These are phyloP conservation scores for Prunella strophiata DNA, from an alignment of 2,797 vertebrate species.

Conservation along the genomic window DNA sequence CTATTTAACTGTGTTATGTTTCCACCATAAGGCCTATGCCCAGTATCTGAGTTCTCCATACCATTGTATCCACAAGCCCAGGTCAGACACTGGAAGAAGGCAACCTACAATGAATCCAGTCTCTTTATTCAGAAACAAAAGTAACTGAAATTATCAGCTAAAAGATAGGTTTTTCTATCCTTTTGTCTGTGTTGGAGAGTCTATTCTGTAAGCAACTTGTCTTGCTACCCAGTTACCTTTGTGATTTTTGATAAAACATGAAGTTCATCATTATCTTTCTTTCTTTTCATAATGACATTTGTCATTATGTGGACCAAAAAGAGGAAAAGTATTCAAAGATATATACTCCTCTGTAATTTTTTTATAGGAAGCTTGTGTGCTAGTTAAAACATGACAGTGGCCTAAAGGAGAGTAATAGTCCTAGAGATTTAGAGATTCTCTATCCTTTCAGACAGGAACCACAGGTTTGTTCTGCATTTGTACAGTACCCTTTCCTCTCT, in stretches of 20 bases:
- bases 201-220: not conserved
- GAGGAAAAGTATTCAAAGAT: not conserved
- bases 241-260: not conserved
- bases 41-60: not conserved
- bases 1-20: not conserved
- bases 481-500: not conserved
- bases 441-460: not conserved
- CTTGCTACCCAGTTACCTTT: not conserved
- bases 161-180: not conserved
- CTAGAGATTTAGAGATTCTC: not conserved
- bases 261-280: not conserved
- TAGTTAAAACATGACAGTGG: not conserved
- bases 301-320: not conserved
- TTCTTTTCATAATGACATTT: not conserved
- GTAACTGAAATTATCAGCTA: not conserved
- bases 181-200: not conserved
- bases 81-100: not conserved
- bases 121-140: not conserved
- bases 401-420: not conserved
- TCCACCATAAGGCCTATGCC: not conserved
- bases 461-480: not conserved
- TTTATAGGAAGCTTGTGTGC: not conserved
- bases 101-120: not conserved
- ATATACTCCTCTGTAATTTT: not conserved
- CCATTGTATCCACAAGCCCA: not conserved